phyloP scores from a whole-genome alignment of 2,888 invertebrate genomes.

The Kuschelorhynchus macadamiae region DNA sequence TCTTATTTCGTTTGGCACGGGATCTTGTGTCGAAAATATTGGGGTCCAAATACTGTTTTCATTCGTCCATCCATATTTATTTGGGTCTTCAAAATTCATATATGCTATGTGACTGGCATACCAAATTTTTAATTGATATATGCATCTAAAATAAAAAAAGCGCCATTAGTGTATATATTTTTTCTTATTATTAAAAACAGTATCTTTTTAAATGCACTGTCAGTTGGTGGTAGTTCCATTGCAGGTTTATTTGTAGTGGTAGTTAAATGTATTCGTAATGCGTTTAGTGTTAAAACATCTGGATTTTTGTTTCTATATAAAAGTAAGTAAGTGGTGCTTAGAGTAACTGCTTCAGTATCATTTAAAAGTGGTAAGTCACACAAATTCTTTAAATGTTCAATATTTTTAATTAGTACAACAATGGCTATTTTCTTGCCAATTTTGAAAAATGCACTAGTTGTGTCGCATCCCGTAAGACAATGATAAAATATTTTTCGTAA shows the following conservation, averaged over 20 bases:
- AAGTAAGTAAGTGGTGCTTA: too few relatives aligned
- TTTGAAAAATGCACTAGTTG: background rate
- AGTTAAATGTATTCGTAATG: too few relatives aligned
- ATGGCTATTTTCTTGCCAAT: background rate
- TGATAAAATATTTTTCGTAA: background rate
- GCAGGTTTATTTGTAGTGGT: background rate
- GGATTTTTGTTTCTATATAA: too few relatives aligned
- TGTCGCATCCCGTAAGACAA: background rate
- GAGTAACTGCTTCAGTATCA: too few relatives aligned
- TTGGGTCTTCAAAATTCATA: background rate
- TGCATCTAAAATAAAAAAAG: background rate
- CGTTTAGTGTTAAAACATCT: too few relatives aligned
- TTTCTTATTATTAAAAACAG: background rate
- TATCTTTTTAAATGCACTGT: background rate
- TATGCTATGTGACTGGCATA: background rate
- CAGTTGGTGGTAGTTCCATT: background rate
- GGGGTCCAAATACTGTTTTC: background rate
- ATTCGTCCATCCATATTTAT: background rate
- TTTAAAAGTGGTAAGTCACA: background rate
- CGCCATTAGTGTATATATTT: too few relatives aligned
- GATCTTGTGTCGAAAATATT: background rate
- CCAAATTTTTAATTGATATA: background rate
- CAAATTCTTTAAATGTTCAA: background rate
- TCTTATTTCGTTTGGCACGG: background rate
- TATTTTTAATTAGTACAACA: background rate